These are phyloP conservation scores for Watsonalla binaria DNA, from an alignment of 2,888 invertebrate species.

Conservation along the genomic window DNA sequence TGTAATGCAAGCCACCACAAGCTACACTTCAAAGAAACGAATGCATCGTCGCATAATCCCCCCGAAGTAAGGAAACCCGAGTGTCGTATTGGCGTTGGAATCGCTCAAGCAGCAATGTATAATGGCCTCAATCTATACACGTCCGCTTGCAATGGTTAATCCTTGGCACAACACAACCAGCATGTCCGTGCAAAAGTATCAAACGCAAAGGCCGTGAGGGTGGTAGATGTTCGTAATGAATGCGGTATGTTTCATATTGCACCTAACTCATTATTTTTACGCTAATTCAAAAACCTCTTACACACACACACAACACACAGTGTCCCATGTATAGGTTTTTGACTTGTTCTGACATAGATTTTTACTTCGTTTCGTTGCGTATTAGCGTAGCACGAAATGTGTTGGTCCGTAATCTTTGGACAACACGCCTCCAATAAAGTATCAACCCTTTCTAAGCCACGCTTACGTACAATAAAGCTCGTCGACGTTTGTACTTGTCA, in stretches of 20 bases:
- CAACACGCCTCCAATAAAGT: too few species aligned
- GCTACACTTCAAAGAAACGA: background rate
- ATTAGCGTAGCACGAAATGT: too few species aligned
- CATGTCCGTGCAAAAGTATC: slow-evolving; percentile 64
- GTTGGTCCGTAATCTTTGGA: too few species aligned
- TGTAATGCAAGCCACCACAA: background rate
- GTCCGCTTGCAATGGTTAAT: slow-evolving; percentile 68
- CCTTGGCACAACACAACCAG: slow-evolving; percentile 67
- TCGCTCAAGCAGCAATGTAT: slow-evolving; percentile 62
- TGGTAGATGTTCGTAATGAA: background rate
- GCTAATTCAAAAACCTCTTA: too few species aligned
- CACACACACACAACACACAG: too few species aligned
- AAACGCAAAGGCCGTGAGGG: background rate
- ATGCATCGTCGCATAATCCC: background rate
- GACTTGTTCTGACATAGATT: too few species aligned
- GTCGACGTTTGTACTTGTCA: too few species aligned
- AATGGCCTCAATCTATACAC: slow-evolving; percentile 66
- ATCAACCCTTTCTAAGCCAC: too few species aligned
- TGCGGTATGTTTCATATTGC: background rate
- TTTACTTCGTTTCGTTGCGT: too few species aligned
- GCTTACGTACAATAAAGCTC: too few species aligned
- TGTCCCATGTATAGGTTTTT: too few species aligned
- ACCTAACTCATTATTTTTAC: too few species aligned
- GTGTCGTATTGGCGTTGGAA: slow-evolving; percentile 44
- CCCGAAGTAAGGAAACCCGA: slow-evolving; percentile 21